Evolutionary conservation across 2,113 vertebrate species (phyloP).

Genomic region (Nicator chloris): DNA sequence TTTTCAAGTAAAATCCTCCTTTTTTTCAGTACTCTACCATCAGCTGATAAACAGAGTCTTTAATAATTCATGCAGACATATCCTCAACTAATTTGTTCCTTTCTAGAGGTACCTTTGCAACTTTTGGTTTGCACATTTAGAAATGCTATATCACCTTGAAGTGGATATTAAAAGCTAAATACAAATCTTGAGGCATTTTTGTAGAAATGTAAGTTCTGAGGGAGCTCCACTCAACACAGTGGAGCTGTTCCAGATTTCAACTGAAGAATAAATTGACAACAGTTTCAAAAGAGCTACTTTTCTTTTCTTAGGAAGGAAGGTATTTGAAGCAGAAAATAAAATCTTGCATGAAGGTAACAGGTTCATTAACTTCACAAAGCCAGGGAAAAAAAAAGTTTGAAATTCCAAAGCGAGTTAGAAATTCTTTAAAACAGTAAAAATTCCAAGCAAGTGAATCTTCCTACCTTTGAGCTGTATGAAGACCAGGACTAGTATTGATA

Average conservation of each 20-base stretch:
- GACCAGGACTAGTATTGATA: slow-evolving; percentile 52
- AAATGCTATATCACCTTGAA: not conserved
- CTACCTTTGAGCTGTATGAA: slow-evolving; percentile 64
- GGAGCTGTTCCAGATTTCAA: not conserved
- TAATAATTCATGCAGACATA: not conserved
- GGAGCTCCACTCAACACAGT: not conserved
- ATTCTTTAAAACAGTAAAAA: slow-evolving; percentile 23
- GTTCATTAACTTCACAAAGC: not conserved
- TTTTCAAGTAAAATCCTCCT: not conserved
- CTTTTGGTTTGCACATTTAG: not conserved
- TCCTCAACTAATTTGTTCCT: not conserved
- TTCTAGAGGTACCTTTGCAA: not conserved
- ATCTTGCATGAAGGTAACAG: not conserved
- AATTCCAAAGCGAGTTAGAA: not conserved
- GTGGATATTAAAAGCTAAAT: not conserved
- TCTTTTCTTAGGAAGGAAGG: not conserved
- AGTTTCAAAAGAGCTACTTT: not conserved
- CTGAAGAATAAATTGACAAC: not conserved
- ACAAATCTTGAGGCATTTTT: not conserved
- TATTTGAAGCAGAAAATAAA: not conserved
- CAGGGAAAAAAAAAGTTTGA: not conserved
- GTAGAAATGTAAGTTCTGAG: not conserved
- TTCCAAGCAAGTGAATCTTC: not conserved
- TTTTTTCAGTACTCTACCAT: not conserved
- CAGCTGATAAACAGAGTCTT: not conserved